Evolutionary conservation across 2,797 vertebrate genomes (phyloP), one percentile per base, ranked within the genome.

Genomic region (Etheostoma perlongum): DNA sequence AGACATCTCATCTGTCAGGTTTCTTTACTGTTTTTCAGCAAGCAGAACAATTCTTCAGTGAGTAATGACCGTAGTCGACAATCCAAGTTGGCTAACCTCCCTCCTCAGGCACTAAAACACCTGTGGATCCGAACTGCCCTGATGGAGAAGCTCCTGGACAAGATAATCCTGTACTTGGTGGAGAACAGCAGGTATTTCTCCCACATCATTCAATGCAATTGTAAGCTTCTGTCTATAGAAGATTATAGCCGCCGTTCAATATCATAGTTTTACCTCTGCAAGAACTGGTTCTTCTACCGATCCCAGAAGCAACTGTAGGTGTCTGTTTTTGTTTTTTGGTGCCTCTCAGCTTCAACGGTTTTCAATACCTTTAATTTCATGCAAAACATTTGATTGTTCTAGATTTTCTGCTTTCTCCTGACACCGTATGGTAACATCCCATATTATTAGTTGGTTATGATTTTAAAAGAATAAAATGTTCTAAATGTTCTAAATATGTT

Each of bases 101-200:
- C 97, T 2, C 97, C 98, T 0, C 97, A 98, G 66, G 97, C 96
- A 18, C 85, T 98, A 87, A 98, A 94, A 82, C 96, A 99, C 91
- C 92, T 99, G 79, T 99, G 98, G 98, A 98, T 99, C 85, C 96
- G 97, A 86, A 99, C 97, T 0, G 98, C 98, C 3, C 95, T 99
- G 78, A 98, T 99, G 5, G 97, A 99, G 75, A 99, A 99, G 86
- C 96, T 99, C 53, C 91, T 99, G 87, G 98, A 99, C 91, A 99
- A 99, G 91, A 99, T 99, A 2, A 95, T 99, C 46, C 94, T 96
- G 83, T 96, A 97, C 87, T 85, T 99, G 67, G 98, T 99, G 67
- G 98, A 99, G 89, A 99, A 99, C 92, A 96, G 97, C 96, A 97
- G 97, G 98, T 99, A 88, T 60, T 27, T 40, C 14, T 46, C 60